Percentiles rank a stretch among this genome's conserved stretches.
Evolutionary conservation across 1,140 invertebrate genomes (phyloP).

Genomic region (Dendrolimus punctatus): DNA sequence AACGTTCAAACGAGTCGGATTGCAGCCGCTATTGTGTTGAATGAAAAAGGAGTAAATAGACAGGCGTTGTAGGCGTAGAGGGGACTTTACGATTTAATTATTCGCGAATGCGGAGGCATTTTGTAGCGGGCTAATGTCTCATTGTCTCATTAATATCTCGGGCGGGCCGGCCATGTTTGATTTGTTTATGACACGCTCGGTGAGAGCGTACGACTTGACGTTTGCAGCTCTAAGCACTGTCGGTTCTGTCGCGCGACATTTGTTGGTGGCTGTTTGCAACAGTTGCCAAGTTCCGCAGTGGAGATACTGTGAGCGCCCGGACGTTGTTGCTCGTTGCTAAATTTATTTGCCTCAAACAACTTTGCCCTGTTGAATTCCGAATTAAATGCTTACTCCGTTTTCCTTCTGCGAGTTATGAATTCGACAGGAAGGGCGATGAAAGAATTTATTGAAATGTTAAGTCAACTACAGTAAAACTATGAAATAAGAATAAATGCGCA

Average conservation of each 20-base stretch:
- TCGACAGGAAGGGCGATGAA: too few relatives aligned
- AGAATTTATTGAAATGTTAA: too few relatives aligned
- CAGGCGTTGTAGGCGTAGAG: slow-evolving; percentile 58
- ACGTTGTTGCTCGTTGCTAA: slow-evolving; percentile 4
- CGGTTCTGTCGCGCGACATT: slow-evolving; percentile 29
- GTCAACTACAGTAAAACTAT: too few relatives aligned
- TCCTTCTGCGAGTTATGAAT: too few relatives aligned
- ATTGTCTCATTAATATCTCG: slow-evolving; percentile 71
- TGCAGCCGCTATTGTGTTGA: slow-evolving; percentile 69
- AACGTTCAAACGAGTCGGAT: slow-evolving; percentile 35
- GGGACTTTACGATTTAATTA: slow-evolving; percentile 72
- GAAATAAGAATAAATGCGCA: too few relatives aligned
- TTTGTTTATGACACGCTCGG: slow-evolving; percentile 67
- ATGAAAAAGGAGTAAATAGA: slow-evolving; percentile 72
- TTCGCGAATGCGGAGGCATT: slow-evolving; percentile 70
- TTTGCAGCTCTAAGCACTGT: slow-evolving; percentile 7
- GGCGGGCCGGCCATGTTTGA: slow-evolving; percentile 62
- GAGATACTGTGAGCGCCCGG: slow-evolving; percentile 24
- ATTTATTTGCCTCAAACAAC: slow-evolving; percentile 2
- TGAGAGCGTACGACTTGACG: slow-evolving; percentile 25
- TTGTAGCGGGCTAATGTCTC: slow-evolving; percentile 70
- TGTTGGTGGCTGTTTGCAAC: slow-evolving; percentile 5
- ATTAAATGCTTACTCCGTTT: too few relatives aligned
- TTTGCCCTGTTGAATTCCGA: too few relatives aligned
- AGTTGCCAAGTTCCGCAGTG: slow-evolving; percentile 21